Conservation (phyloP, 2,113 vertebrate species). For the Cyrtonyx montezumae region DNA sequence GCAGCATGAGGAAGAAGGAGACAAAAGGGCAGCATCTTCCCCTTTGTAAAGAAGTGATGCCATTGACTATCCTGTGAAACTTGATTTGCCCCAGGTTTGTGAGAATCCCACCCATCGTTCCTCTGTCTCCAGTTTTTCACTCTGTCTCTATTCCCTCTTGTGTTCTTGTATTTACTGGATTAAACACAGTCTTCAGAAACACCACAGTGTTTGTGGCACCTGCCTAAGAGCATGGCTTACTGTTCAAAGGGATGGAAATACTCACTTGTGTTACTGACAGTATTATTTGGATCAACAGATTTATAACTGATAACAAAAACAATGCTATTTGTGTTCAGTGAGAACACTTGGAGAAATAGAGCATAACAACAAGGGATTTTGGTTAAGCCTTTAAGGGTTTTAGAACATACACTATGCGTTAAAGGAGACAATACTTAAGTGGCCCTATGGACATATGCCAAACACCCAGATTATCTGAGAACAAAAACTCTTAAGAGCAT, state of each 20-base stretch:
- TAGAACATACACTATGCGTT: neutral
- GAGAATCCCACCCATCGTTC: neutral
- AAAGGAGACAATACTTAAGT: neutral
- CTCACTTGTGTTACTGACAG: neutral
- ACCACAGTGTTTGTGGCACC: neutral
- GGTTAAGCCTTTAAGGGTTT: neutral
- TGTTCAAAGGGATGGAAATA: too few species aligned
- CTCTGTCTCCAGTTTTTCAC: neutral
- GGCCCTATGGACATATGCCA: neutral
- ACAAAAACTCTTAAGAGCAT: neutral
- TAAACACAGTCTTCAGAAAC: neutral
- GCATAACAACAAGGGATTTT: neutral
- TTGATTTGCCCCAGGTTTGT: neutral
- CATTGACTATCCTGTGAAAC: neutral
- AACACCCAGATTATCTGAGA: constrained; percentile 9
- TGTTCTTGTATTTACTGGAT: neutral
- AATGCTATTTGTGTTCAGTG: neutral
- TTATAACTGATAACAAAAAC: neutral
- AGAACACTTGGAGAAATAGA: neutral
- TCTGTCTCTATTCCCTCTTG: neutral
- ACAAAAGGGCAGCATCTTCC: neutral
- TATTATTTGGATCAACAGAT: neutral
- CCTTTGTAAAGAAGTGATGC: neutral
- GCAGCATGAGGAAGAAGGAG: neutral
- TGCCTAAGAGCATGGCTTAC: neutral